A percentile compares a stretch with the other conserved stretches of the same genome.
These are phyloP conservation scores for Petrolisthes cinctipes DNA, from an alignment of 2,888 invertebrate species.

Conservation along the genomic window DNA sequence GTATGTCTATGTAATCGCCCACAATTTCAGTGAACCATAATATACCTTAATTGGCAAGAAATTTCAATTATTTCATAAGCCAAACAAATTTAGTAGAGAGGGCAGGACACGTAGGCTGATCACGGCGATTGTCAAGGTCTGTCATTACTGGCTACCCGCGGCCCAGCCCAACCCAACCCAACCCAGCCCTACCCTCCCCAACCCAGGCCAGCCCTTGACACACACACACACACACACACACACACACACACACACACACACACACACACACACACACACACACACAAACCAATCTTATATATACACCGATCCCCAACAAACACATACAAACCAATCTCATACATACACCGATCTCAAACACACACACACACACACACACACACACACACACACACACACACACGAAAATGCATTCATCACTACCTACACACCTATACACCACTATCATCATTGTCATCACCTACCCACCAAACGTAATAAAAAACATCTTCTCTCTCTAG, in stretches of 20 bases:
- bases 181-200: not conserved
- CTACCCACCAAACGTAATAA: too few species aligned
- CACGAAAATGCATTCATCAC: too few species aligned
- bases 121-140: slow-evolving; percentile 14
- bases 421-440: too few species aligned
- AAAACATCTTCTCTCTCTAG: too few species aligned
- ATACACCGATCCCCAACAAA: not conserved
- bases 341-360: too few species aligned
- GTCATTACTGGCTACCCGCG: slow-evolving; percentile 5
- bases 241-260: not conserved
- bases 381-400: too few species aligned
- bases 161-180: not conserved
- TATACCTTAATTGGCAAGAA: slow-evolving; percentile 15
- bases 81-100: slow-evolving; percentile 12
- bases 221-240: not conserved
- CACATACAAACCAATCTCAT: too few species aligned
- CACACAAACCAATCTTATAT: not conserved
- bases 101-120: not conserved
- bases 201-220: not conserved
- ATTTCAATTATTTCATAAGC: slow-evolving; percentile 10
- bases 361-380: not conserved
- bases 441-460: too few species aligned
- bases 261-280: not conserved
- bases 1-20: not conserved
- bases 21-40: slow-evolving; percentile 15